A percentile compares a stretch with the other conserved stretches of the same genome.
Conservation (phyloP, 2,888 invertebrate species). For the Cryptocephalus primarius region DNA sequence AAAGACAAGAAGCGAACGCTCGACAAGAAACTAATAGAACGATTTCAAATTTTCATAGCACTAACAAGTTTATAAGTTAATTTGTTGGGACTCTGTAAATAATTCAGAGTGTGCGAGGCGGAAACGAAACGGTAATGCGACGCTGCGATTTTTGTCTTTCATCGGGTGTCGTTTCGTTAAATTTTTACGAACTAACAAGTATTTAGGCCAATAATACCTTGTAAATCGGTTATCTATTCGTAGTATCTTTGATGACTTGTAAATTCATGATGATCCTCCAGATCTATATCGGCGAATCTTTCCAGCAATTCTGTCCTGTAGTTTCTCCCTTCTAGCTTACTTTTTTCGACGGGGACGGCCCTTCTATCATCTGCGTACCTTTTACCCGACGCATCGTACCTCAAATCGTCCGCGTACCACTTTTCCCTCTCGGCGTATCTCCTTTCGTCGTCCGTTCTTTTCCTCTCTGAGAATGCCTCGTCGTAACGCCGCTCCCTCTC, state of each 20-base stretch:
- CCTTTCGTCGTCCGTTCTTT: conserved; percentile 12
- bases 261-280: conserved; percentile 34
- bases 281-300: conserved; percentile 35
- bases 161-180: too few species aligned
- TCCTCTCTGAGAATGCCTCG: conserved; percentile 9
- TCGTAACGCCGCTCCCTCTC: conserved; percentile 13
- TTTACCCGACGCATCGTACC: conserved; percentile 10
- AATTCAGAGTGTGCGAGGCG: too few species aligned
- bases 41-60: too few species aligned
- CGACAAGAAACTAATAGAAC: too few species aligned
- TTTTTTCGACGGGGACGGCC: conserved; percentile 14
- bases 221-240: conserved; percentile 19
- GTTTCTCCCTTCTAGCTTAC: conserved; percentile 33
- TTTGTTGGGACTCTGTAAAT: too few species aligned
- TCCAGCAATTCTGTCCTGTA: conserved; percentile 35
- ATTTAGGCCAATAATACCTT: conserved; percentile 6
- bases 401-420: conserved; percentile 7
- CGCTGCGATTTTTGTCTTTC: too few species aligned
- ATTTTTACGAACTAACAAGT: background rate
- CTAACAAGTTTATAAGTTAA: too few species aligned
- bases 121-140: too few species aligned
- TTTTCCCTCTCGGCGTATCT: conserved; percentile 11
- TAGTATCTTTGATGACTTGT: conserved; percentile 33
- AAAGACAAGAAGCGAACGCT: too few species aligned
- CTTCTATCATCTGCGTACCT: conserved; percentile 19